These are phyloP conservation scores for Porites lobata DNA, from an alignment of 92 coral and sea anemone species.

Conservation along the genomic window DNA sequence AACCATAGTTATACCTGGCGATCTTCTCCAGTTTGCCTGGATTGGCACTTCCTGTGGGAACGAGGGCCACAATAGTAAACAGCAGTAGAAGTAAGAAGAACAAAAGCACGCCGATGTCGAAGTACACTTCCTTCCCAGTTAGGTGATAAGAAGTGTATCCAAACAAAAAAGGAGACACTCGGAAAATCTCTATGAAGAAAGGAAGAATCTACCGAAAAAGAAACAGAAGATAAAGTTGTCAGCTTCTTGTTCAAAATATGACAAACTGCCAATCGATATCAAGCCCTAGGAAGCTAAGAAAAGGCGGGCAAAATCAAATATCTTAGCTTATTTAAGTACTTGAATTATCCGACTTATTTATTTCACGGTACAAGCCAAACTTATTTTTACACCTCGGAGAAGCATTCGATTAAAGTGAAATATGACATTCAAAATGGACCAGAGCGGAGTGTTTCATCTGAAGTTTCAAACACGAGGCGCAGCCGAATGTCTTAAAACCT, in stretches of 20 bases:
- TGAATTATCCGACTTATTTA: no score
- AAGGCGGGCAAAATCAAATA: no score
- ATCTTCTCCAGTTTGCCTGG: conserved; percentile 64
- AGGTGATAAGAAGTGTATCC: conserved; percentile 18
- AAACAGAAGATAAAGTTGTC: neutral
- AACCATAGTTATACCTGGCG: conserved; percentile 48
- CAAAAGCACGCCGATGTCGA: conserved; percentile 8
- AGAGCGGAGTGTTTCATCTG: no score
- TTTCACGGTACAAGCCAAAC: no score
- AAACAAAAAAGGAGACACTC: conserved; percentile 32
- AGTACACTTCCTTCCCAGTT: neutral
- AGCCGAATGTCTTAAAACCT: no score
- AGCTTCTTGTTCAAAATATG: neutral
- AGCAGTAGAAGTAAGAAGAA: neutral
- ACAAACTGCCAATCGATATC: neutral
- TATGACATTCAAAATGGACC: no score
- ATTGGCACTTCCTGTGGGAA: conserved; percentile 66
- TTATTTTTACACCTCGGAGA: no score
- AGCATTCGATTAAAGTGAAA: no score
- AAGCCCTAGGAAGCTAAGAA: no score
- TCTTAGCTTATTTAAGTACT: no score
- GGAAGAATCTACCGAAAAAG: conserved; percentile 44
- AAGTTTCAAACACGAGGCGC: no score
- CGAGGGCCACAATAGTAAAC: conserved; percentile 46
- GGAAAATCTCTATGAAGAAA: neutral